Evolutionary conservation across 2,797 vertebrate genomes (phyloP).

Genomic region (Chaetodon trifasciatus): DNA sequence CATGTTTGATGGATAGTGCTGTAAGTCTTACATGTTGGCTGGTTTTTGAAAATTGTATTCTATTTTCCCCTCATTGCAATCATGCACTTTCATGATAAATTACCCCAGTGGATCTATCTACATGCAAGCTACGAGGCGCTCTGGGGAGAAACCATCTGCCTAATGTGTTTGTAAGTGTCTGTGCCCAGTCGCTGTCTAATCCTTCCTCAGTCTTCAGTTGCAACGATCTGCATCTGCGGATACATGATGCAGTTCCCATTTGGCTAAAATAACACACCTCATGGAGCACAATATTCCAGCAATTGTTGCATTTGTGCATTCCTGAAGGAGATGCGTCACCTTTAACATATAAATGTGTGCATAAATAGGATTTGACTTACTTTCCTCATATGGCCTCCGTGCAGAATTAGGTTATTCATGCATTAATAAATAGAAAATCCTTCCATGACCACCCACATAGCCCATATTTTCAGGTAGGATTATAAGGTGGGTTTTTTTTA

Average conservation of each 20-base stretch:
- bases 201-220: conserved; percentile 48
- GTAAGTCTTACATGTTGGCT: conserved; percentile 11
- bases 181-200: conserved; percentile 63
- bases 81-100: conserved; percentile 61
- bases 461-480: conserved; percentile 24
- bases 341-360: conserved; percentile 3
- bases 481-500: conserved; percentile 11
- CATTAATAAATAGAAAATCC: conserved; percentile 17
- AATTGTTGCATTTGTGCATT: conserved; percentile 19
- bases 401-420: conserved; percentile 11
- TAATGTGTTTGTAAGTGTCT: conserved; percentile 73
- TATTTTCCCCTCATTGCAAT: conserved; percentile 53
- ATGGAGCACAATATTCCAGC: not conserved
- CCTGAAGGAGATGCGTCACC: conserved; percentile 18
- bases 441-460: conserved; percentile 26
- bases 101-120: conserved; percentile 55
- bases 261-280: conserved; percentile 27
- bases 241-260: conserved; percentile 43
- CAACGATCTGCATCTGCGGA: conserved; percentile 35
- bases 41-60: conserved; percentile 40
- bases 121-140: conserved; percentile 60
- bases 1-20: conserved; percentile 36
- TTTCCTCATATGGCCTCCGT: conserved; percentile 2
- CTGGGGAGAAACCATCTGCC: conserved; percentile 74
- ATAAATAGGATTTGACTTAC: conserved; percentile 15